Percentiles rank a stretch among this genome's conserved stretches.
These are phyloP conservation scores for Eubasilissa regina DNA, from an alignment of 1,140 invertebrate species.

Conservation along the genomic window DNA sequence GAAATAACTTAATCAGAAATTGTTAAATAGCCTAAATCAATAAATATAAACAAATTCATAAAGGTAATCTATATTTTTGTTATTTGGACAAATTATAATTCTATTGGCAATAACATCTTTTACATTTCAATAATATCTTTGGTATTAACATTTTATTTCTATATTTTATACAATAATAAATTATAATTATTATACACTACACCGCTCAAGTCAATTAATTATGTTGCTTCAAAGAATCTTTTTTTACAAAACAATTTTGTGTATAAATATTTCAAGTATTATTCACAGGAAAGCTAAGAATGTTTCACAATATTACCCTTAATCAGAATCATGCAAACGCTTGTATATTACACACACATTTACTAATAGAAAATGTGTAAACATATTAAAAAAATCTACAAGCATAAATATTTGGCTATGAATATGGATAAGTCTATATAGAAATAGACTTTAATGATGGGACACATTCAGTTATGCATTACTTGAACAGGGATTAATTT, in stretches of 20 bases:
- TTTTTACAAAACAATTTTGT: constrained; percentile 8
- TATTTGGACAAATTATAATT: constrained; percentile 36
- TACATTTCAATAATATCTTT: constrained; percentile 31
- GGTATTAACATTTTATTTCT: constrained; percentile 17
- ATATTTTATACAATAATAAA: constrained; percentile 29
- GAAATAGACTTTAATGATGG: no score
- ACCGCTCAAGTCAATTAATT: background rate
- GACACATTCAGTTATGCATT: no score
- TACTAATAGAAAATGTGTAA: no score
- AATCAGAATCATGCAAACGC: no score
- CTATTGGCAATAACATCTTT: constrained; percentile 30
- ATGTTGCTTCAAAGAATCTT: constrained; percentile 5
- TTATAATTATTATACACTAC: constrained; percentile 23
- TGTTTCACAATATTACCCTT: background rate
- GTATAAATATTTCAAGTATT: background rate
- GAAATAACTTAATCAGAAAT: no score
- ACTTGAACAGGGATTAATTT: no score
- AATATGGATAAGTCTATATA: no score
- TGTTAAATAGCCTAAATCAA: no score
- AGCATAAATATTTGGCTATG: no score
- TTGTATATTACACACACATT: no score
- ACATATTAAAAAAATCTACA: no score
- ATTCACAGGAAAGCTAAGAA: constrained; percentile 1
- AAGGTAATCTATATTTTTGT: constrained; percentile 24
- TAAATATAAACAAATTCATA: background rate